phyloP scores from a whole-genome alignment of 2,888 invertebrate species.

The Andricus quercusramuli region DNA sequence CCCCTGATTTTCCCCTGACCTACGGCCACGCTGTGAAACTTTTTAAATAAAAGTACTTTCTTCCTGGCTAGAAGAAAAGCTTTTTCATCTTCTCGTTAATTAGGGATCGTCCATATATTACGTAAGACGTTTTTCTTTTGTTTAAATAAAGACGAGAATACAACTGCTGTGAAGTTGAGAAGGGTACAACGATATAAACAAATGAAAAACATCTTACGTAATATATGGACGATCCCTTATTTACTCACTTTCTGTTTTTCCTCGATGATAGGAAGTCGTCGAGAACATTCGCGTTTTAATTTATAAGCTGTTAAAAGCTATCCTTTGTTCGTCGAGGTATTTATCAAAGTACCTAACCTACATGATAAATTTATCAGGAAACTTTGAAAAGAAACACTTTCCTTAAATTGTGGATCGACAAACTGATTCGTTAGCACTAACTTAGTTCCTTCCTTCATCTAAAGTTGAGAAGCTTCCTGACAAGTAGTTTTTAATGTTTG shows the following conservation, averaged over 20 bases:
- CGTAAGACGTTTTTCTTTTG: no score
- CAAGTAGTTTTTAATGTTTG: not conserved
- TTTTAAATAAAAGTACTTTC: not conserved
- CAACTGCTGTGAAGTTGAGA: no score
- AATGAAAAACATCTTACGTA: no score
- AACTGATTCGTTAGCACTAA: not conserved
- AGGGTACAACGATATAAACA: no score
- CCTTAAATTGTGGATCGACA: not conserved
- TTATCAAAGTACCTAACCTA: constrained; percentile 3
- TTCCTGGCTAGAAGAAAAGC: not conserved
- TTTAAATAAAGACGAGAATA: no score
- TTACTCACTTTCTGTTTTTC: not conserved
- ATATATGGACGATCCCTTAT: no score
- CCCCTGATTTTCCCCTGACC: no score
- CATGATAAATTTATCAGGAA: constrained; percentile 14
- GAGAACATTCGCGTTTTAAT: constrained; percentile 4
- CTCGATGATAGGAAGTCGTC: constrained; percentile 3
- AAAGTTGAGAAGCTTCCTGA: not conserved
- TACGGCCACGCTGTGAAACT: not conserved
- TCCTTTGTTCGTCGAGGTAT: not conserved
- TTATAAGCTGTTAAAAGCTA: constrained; percentile 30
- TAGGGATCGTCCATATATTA: no score
- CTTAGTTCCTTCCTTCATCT: not conserved
- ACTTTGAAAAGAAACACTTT: not conserved
- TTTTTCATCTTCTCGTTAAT: not conserved